Conservation (phyloP, 2,888 invertebrate species). For the Bibio marci region DNA sequence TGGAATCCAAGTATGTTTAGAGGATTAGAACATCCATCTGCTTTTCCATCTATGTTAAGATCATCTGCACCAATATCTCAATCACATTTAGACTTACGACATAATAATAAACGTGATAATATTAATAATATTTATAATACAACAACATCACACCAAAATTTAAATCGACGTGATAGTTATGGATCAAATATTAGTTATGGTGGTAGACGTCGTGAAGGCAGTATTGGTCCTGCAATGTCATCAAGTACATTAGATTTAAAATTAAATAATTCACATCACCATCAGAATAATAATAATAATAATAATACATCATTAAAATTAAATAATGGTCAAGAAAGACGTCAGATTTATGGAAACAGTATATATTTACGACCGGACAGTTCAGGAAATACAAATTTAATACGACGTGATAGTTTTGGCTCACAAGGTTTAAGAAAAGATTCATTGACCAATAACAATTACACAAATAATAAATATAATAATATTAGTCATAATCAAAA, state of each 20-base stretch:
- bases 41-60: conserved; percentile 48
- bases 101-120: background rate
- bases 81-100: background rate
- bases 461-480: no score
- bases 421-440: conserved; percentile 3
- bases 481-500: no score
- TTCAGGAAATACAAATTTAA: conserved; percentile 11
- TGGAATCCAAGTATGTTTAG: conserved; percentile 15
- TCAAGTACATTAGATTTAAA: conserved; percentile 1
- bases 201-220: conserved; percentile 7
- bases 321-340: no score
- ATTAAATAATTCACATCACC: background rate
- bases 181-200: conserved; percentile 6
- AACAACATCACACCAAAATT: background rate
- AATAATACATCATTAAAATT: no score
- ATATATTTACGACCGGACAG: conserved; percentile 11
- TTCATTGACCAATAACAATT: no score
- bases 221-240: conserved; percentile 2
- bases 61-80: conserved; percentile 22
- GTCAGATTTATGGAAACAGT: conserved; percentile 6
- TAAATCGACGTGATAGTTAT: conserved; percentile 2
- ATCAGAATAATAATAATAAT: background rate
- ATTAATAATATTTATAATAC: background rate
- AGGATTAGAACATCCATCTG: conserved; percentile 50
- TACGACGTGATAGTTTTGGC: conserved; percentile 11